Evolutionary conservation across 2,113 vertebrate species (phyloP).

Genomic region (Upupa epops): DNA sequence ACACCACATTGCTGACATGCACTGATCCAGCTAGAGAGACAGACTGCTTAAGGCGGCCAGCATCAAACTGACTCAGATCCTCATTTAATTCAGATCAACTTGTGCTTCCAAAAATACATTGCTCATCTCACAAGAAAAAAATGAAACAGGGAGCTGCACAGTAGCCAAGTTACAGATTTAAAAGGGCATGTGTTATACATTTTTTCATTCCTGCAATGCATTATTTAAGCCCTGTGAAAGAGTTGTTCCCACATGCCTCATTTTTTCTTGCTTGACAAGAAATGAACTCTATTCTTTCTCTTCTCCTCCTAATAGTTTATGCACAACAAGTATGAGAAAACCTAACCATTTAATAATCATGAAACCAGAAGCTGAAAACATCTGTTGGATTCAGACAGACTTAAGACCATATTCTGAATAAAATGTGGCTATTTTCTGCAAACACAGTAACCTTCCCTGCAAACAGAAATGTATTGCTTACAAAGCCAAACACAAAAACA

Average conservation of each 20-base stretch:
- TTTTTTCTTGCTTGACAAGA: conserved; percentile 18
- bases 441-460: neutral
- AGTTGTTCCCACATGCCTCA: conserved; percentile 18
- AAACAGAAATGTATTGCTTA: neutral
- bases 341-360: neutral
- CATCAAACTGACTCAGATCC: conserved; percentile 61
- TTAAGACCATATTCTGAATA: neutral
- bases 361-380: neutral
- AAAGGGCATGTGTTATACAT: conserved; percentile 26
- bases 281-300: conserved; percentile 2
- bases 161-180: conserved; percentile 21
- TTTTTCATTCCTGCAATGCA: neutral
- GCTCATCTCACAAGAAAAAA: conserved; percentile 10
- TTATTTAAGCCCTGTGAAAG: conserved; percentile 15
- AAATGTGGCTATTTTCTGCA: neutral
- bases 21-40: conserved; percentile 58
- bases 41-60: conserved; percentile 45
- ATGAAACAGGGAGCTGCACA: conserved; percentile 29
- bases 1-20: neutral
- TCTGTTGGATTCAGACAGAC: neutral
- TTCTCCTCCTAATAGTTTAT: neutral
- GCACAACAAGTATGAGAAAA: conserved; percentile 10
- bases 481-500: neutral
- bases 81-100: conserved; percentile 55
- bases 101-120: conserved; percentile 37